These are phyloP conservation scores for Toxostoma redivivum DNA, from an alignment of 2,113 vertebrate species.

Conservation along the genomic window DNA sequence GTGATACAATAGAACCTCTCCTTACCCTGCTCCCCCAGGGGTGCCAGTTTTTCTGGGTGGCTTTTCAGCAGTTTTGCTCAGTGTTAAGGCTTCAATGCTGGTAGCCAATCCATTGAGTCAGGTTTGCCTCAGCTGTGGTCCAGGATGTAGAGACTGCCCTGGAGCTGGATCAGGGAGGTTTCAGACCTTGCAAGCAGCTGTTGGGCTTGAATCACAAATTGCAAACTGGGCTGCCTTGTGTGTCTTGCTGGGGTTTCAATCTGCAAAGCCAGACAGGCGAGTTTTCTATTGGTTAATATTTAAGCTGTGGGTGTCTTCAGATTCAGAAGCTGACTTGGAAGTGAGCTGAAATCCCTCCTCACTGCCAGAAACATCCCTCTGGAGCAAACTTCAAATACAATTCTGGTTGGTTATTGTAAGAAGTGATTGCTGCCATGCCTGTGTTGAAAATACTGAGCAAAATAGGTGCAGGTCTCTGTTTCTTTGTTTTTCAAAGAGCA, in stretches of 20 bases:
- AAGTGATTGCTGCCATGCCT: not conserved
- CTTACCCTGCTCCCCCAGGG: not conserved
- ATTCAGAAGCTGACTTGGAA: not conserved
- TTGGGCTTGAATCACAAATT: not conserved
- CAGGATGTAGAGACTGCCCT: not conserved
- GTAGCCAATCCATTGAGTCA: not conserved
- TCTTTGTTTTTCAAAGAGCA: conserved; percentile 1
- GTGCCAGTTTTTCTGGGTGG: not conserved
- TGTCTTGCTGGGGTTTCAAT: conserved; percentile 13
- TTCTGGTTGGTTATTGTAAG: not conserved
- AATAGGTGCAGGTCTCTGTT: not conserved
- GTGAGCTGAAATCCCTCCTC: not conserved
- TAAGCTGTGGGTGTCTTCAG: conserved; percentile 28
- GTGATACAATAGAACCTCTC: not conserved
- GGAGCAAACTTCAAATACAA: conserved; percentile 18
- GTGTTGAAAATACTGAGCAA: conserved; percentile 6
- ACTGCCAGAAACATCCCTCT: not conserved
- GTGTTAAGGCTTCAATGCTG: not conserved
- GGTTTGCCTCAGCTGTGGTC: not conserved
- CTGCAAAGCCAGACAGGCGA: conserved; percentile 20
- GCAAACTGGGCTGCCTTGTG: not conserved
- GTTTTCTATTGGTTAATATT: conserved; percentile 5
- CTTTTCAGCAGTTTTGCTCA: not conserved
- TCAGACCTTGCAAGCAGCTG: not conserved
- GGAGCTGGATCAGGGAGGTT: not conserved